phyloP scores from a whole-genome alignment of 30 jellyfish, hydroid and myxozoan species.

The Aurelia coerulea region DNA sequence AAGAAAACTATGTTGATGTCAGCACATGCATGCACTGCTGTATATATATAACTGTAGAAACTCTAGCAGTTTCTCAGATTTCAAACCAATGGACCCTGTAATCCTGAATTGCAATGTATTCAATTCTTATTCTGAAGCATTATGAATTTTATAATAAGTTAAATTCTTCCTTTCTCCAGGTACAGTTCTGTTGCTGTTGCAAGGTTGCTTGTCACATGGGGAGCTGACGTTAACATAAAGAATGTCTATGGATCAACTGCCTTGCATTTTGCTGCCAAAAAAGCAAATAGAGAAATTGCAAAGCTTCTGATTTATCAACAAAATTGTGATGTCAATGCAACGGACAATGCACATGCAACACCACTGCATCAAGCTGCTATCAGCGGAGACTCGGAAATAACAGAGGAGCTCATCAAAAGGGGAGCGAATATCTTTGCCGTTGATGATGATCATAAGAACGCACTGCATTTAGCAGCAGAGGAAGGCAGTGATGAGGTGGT shows the following conservation, averaged over 20 bases:
- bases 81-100: too few relatives aligned
- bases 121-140: too few relatives aligned
- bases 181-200: constrained; percentile 80
- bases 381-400: constrained; percentile 82
- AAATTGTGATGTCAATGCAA: constrained; percentile 47
- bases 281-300: constrained; percentile 88
- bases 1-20: too few relatives aligned
- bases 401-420: constrained; percentile 45
- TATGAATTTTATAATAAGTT: too few relatives aligned
- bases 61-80: too few relatives aligned
- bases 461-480: constrained; percentile 93
- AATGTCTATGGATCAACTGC: constrained; percentile 85
- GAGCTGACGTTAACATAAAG: constrained; percentile 56
- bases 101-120: too few relatives aligned
- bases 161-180: constrained; percentile 19
- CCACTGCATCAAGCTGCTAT: constrained; percentile 90
- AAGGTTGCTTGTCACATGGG: constrained; percentile 59
- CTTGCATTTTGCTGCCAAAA: constrained; percentile 82
- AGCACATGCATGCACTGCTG: too few relatives aligned
- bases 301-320: constrained; percentile 54
- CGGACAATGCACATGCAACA: constrained; percentile 71
- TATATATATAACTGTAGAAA: too few relatives aligned
- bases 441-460: constrained; percentile 80
- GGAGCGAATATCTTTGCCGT: constrained; percentile 79
- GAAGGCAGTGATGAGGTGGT: constrained; percentile 70